Base-by-base conservation (phyloP, 2,888 invertebrate genomes). In the Notocelia uddmanniana region DNA sequence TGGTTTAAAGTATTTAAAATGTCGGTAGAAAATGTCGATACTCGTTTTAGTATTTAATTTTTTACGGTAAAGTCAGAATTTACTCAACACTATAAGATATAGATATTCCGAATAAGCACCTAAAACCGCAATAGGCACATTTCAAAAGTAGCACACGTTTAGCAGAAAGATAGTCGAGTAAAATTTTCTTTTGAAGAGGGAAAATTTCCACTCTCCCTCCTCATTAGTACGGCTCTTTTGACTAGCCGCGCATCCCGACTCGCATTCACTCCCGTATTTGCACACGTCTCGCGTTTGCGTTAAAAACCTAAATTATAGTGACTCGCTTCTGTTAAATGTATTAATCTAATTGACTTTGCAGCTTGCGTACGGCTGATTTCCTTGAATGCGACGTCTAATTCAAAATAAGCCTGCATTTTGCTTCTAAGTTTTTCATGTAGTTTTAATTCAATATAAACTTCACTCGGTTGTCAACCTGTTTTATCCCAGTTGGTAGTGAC, bases 171-270 rank as follows among this genome's bases (percentile, higher is more conserved):
- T 86, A 86, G 85, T 83, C 80, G 76, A 59, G 76, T 80, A 79
- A 84, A 86, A 84, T 83, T 84, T 86, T 83, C 83, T 85, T 88
- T 88, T 87, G 74, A 84, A 85, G 85, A 79, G 85, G 84, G 75
- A 85, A 84, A 83, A 83, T 82, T 83, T 85, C 85, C 83, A 84
- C 86, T 84, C 83, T 83, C 83, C 82, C 84, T 80, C 85, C 87
- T 88, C 89, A 87, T 89, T 89, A 89, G 87, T 77, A 86, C 78
- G 76, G 80, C 78, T 82, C 83, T 85, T 88, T 87, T 85, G 82
- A 87, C 83, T 83, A 81, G 79, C 83, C 81, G 83, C 85, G 85
- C 86, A 86, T 80, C 84, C 79, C 82, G 75, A 76, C 80, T 78
- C 81, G 60, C 80, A 82, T 84, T 84, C 84, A 81, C 79, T 73